phyloP scores from a whole-genome alignment of 2,888 invertebrate species.

The Watsonalla binaria region DNA sequence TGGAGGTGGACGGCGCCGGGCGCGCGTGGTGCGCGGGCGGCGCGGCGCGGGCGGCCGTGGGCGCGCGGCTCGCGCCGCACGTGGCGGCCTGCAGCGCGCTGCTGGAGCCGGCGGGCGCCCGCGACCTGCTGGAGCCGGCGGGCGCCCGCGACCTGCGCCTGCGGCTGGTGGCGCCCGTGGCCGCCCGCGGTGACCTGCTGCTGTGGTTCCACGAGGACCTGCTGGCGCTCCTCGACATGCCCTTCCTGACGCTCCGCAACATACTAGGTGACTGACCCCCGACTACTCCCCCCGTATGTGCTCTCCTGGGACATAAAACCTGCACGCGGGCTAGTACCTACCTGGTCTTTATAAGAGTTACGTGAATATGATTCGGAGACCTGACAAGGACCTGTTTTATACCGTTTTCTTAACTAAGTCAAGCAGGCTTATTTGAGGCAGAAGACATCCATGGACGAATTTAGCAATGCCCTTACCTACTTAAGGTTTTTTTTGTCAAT shows the following conservation, averaged over 20 bases:
- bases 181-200: constrained; percentile 83
- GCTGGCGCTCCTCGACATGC: constrained; percentile 82
- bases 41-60: constrained; percentile 13
- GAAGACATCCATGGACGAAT: no score
- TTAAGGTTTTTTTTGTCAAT: no score
- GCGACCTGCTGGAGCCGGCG: constrained; percentile 30
- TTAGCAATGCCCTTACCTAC: no score
- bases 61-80: constrained; percentile 17
- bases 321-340: no score
- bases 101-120: constrained; percentile 28
- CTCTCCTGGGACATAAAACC: no score
- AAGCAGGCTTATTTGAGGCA: no score
- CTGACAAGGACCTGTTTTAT: no score
- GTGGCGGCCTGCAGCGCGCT: constrained; percentile 17
- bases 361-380: no score
- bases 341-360: no score
- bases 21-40: constrained; percentile 15
- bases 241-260: constrained; percentile 84
- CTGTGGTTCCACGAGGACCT: constrained; percentile 92
- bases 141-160: constrained; percentile 27
- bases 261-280: constrained; percentile 82
- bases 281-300: not conserved
- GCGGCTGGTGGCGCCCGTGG: constrained; percentile 56
- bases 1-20: constrained; percentile 38
- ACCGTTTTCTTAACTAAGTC: no score